Base-by-base conservation (phyloP, 2,888 invertebrate species). In the Aphodius granarius region DNA sequence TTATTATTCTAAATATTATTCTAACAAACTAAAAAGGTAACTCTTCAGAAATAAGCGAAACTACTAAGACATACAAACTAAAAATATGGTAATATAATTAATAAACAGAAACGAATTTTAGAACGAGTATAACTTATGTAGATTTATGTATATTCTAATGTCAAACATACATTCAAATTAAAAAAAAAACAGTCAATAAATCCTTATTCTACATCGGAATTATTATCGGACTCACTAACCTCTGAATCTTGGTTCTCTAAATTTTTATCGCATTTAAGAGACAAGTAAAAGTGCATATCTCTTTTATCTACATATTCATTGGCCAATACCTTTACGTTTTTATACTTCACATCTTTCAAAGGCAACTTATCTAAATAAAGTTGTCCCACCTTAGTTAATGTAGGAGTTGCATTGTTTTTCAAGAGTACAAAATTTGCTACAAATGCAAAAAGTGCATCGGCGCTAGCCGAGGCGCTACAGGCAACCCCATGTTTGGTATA, bases 401-500 rank as follows among this genome's bases (percentile, higher is more conserved):
- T 6, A 23, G 23, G n/a, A n/a, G n/a, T 71, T 71, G 71, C 71
- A 71, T 19, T 71, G 71, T 71, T 71, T 71, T 71, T 71, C 71
- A 71, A 71, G 19, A 71, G 19, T 71, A 71, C 71, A 71, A 71
- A 71, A 71, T 71, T 19, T 71, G 16, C 9, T 21, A 71, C 15
- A 71, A 16, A 13, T 13, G 71, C 71, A 71, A 71, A 13, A 71
- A 16, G 21, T 13, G 71, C 71, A 71, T 71, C 71, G 71, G 71
- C 22, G 71, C 71, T 19, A 71, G 71, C 71, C 71, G 6, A 19
- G 71, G 71, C 20, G 71, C 71, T 71, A 71, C 71, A 72, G 72
- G 72, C 72, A 72, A 72, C 72, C 20, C 72, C 63, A 72, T 71
- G n/a, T 71, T 71, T 71, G 16, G 66, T 66, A 16, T 66, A 66